phyloP scores from a whole-genome alignment of 2,888 invertebrate genomes.

The Mayetiola destructor region DNA sequence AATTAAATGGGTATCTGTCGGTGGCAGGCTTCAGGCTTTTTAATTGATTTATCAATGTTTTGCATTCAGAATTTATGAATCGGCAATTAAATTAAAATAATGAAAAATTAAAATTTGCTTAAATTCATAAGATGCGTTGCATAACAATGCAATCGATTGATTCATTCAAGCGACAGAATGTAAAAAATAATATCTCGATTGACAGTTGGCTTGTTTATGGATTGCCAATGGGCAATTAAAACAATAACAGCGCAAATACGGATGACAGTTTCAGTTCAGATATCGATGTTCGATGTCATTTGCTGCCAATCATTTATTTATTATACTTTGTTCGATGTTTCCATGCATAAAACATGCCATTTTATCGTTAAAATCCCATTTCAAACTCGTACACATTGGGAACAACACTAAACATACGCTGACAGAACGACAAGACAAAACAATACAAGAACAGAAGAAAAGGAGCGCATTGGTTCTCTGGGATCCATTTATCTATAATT shows the following conservation, averaged over 20 bases:
- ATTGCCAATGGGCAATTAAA: not conserved
- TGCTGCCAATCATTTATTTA: too few relatives aligned
- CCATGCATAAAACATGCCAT: not conserved
- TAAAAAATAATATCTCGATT: not conserved
- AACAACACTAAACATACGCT: too few relatives aligned
- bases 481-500: not conserved
- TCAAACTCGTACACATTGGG: too few relatives aligned
- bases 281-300: not conserved
- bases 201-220: not conserved
- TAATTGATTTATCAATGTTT: not conserved
- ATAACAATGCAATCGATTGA: too few relatives aligned
- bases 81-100: not conserved
- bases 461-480: not conserved
- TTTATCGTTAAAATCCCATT: not conserved
- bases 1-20: not conserved
- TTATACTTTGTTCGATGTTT: slow-evolving; percentile 6
- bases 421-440: too few relatives aligned
- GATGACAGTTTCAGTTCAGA: not conserved
- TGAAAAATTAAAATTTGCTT: not conserved
- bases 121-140: slow-evolving; percentile 4
- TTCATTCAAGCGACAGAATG: too few relatives aligned
- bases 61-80: not conserved
- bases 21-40: not conserved
- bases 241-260: not conserved
- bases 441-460: not conserved